Percentiles rank a stretch among this genome's conserved stretches.
phyloP scores from a whole-genome alignment of 2,113 vertebrate genomes.

The Archilochus colubris region DNA sequence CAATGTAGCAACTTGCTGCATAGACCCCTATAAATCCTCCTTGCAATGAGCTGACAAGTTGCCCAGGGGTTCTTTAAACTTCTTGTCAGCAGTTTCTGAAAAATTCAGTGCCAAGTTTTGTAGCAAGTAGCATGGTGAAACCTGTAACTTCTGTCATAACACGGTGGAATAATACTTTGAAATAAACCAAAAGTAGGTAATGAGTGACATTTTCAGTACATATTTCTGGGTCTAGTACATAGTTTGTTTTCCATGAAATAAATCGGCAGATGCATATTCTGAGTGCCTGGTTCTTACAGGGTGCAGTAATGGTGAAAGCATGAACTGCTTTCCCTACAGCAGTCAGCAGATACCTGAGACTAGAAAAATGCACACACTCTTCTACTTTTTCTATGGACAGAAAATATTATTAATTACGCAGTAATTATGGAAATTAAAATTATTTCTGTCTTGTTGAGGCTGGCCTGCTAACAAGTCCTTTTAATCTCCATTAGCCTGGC shows the following conservation, averaged over 20 bases:
- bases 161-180: background rate
- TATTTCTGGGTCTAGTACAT: background rate
- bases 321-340: background rate
- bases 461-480: conserved; percentile 1
- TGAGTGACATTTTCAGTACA: background rate
- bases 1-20: background rate
- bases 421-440: conserved; percentile 21
- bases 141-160: background rate
- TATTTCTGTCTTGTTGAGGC: background rate
- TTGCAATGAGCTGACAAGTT: background rate
- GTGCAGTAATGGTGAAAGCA: background rate
- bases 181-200: background rate
- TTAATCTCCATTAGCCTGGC: conserved; percentile 8
- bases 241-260: background rate
- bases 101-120: background rate
- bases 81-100: background rate
- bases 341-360: background rate
- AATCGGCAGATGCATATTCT: accelerated
- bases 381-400: conserved; percentile 22
- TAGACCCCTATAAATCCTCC: background rate
- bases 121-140: background rate
- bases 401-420: conserved; percentile 18
- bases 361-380: background rate
- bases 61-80: background rate
- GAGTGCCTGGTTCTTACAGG: background rate